Base-by-base conservation (phyloP, 2,113 vertebrate genomes). In the Motacilla alba region DNA sequence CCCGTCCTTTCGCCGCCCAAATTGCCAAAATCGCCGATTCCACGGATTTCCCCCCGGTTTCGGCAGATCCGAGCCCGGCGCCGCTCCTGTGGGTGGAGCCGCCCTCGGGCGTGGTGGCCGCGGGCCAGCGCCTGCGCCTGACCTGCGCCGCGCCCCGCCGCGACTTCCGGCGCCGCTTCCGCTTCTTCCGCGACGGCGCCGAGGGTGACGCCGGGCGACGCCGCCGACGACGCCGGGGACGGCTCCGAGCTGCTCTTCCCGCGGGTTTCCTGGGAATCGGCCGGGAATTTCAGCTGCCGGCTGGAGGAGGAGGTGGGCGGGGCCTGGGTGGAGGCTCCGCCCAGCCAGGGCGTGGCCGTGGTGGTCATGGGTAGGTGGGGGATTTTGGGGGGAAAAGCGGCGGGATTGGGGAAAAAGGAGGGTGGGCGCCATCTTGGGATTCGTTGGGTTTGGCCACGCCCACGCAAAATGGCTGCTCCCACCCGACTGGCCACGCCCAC, bases 191-290 rank as follows among this genome's bases (percentile, higher is more conserved):
- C 49, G 49, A 50, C 5, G 49, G 49, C 26, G 49, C 49, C 49
- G 49, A 50, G 49, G 49, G 26, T 13, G 23, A 24, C 47, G 47
- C 21, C 20, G 21, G 63, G 22, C 24, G 47, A 24, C 47, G 24
- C 2, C 59, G 7, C 4, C 8, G 58, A 37, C 3, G 23, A 18
- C 33, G 1, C 0, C 49, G 26, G 26, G 17, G 9, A 28, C 1
- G 24, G 26, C 6, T 3, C 67, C 3, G 19, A 22, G 47, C 67
- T 69, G n/a, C 18, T 37, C 5, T 30, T 69, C n/a, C 47, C 10
- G 27, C 4, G 3, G 18, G 8, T 50, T 22, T 22, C 47, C 7
- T 14, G 0, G 35, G 67, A 31, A 17, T 5, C 16, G 5, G 2
- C 35, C 6, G 67, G 67, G 18, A 70, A 39, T 52, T 70, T 70